Evolutionary conservation across 2,113 vertebrate genomes (phyloP), one percentile per base, ranked within the genome.

Genomic region (Sander vitreus): DNA sequence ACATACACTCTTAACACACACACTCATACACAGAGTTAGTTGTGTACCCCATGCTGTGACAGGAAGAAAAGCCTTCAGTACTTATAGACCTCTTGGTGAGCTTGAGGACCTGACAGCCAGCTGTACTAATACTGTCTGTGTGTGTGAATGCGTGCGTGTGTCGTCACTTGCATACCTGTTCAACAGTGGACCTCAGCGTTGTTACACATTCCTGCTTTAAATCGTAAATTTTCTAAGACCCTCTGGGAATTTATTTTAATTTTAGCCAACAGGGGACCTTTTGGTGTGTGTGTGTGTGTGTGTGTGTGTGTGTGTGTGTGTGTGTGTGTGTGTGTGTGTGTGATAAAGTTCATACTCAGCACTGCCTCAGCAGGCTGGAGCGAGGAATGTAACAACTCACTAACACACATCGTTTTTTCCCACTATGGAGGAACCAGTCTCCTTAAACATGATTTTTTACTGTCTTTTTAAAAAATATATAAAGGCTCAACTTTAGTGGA

Each of bases 21-120:
- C 66, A 59, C 55, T 64, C 16, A 81, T 33, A 75, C 74, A 76
- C 74, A 76, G 73, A 86, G 65, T 80, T 70, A 45, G 90, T 7
- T 72, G 71, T 81, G 81, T 72, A 82, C 91, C 92, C 86, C 91
- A 82, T 85, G 86, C 90, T 87, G 93, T 57, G 87, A 85, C 67
- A 83, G 86, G 89, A 92, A 92, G 88, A 94, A 84, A 86, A 89
- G 90, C 72, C 83, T 86, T 90, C 87, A 91, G 83, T 90, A 73
- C 85, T 90, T 83, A 43, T 54, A 65, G 90, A 88, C 79, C 76
- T 76, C 89, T 92, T 63, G 75, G 80, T 86, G 90, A 85, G 79
- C 64, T 76, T 57, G 71, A 91, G 74, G 84, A 88, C 82, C 84
- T 91, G 86, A 92, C 85, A 90, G 78, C 87, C 90, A 90, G 83